Evolutionary conservation across 2,888 invertebrate species (phyloP), one percentile per base, ranked within the genome.

Genomic region (Serrognathus titanus): DNA sequence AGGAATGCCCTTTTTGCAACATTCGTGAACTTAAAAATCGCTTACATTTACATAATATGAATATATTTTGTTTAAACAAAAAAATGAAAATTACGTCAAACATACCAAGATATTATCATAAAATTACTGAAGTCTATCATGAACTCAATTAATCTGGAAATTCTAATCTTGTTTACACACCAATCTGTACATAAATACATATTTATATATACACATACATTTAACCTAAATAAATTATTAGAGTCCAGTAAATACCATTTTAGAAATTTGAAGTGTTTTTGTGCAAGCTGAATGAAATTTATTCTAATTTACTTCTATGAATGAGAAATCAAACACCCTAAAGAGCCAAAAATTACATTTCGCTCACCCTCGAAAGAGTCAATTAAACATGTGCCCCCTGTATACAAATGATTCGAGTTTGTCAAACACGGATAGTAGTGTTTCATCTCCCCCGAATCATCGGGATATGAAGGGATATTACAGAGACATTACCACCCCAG

Each of bases 331-430:
- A 57, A 53, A 53, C 53, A 31, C 51, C 51, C 53, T 53, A 43
- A 51, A 61, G 60, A 43, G 61, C 16, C 52, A 56, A 63, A 62
- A 65, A 63, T 64, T 63, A 60, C 60, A 57, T 63, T 63, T 61
- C 53, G 49, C 53, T 43, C 53, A 57, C 63, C 64, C 69, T 63
- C 53, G 43, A 61, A 65, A 67, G 69, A 72, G 68, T 73, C 71
- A 74, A 73, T 73, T 74, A 73, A 72, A 71, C 72, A 69, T 66
- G 66, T 69, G 68, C 72, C 68, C 72, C 72, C 71, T 72, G 69
- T 71, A 71, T 66, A 72, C 70, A 71, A 70, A 71, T 71, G 71
- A 72, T 73, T 70, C 70, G 72, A 73, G 72, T 74, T 74, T 75
- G 69, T 71, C 71, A 75, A 75, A 75, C 74, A 75, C 65, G 69